These are phyloP conservation scores for Gobionotothen gibberifrons DNA, from an alignment of 2,797 vertebrate species.

Conservation along the genomic window DNA sequence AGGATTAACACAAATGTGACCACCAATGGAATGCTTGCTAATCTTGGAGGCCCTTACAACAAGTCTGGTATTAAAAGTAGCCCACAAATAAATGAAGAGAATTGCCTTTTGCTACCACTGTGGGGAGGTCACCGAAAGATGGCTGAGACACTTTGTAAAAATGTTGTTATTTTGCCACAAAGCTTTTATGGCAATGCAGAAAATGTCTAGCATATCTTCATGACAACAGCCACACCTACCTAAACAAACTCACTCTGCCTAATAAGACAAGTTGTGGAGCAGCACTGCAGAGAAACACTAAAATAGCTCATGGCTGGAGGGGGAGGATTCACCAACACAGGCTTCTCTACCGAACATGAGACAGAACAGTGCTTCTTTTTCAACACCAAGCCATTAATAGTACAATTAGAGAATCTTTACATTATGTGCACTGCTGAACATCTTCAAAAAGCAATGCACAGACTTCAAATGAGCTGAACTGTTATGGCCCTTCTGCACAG, in stretches of 20 bases:
- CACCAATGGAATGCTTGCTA: conserved; percentile 21
- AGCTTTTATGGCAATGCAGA: conserved; percentile 2
- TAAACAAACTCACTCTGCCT: conserved; percentile 52
- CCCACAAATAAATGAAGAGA: neutral
- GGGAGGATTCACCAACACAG: conserved; percentile 36
- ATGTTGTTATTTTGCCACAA: neutral
- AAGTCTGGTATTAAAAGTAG: conserved; percentile 18
- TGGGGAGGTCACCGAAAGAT: neutral
- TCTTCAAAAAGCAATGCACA: neutral
- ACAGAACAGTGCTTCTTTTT: conserved; percentile 24
- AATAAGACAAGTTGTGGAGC: conserved; percentile 56
- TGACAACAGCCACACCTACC: conserved; percentile 33
- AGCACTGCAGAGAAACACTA: conserved; percentile 60
- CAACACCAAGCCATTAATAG: conserved; percentile 3
- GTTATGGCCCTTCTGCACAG: conserved; percentile 5
- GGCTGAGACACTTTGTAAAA: neutral
- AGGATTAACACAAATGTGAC: conserved; percentile 39
- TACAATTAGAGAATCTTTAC: neutral
- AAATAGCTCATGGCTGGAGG: conserved; percentile 58
- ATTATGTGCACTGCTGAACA: neutral
- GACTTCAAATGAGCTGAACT: neutral
- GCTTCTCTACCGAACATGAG: conserved; percentile 25
- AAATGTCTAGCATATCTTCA: conserved; percentile 3
- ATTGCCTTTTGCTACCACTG: neutral
- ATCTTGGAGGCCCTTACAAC: conserved; percentile 27